phyloP scores from a whole-genome alignment of 2,888 invertebrate genomes.

The Dynastes grantii region DNA sequence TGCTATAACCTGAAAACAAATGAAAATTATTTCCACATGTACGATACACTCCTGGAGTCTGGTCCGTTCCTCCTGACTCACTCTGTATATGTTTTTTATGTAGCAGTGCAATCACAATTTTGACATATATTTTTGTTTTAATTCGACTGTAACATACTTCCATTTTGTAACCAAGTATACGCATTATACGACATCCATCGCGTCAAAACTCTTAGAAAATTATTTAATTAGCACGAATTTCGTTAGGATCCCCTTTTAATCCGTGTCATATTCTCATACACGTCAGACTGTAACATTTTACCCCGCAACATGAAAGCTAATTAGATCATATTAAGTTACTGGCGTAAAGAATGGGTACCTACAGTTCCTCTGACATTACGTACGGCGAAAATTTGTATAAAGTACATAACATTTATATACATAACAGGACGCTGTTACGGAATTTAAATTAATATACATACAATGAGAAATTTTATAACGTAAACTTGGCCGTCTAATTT shows the following conservation, averaged over 20 bases:
- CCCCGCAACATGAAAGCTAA: not conserved
- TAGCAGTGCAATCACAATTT: too few relatives aligned
- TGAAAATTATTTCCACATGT: too few relatives aligned
- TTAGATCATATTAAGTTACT: conserved; percentile 9
- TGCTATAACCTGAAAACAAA: too few relatives aligned
- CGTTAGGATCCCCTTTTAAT: conserved; percentile 12
- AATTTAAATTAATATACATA: not conserved
- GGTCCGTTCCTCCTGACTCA: too few relatives aligned
- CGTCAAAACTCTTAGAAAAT: not conserved
- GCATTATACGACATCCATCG: not conserved
- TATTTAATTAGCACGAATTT: conserved; percentile 6
- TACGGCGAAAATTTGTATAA: conserved; percentile 3
- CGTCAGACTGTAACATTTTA: not conserved
- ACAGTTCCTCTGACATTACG: not conserved
- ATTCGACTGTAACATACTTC: too few relatives aligned
- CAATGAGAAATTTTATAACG: not conserved
- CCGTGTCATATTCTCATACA: conserved; percentile 8
- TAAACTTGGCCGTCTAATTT: conserved; percentile 12
- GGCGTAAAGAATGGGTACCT: too few relatives aligned
- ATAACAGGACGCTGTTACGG: not conserved
- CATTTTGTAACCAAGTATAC: too few relatives aligned
- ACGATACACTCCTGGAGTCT: too few relatives aligned
- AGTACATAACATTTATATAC: not conserved
- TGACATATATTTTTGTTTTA: too few relatives aligned
- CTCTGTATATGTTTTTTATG: too few relatives aligned